Percentiles rank a stretch among this genome's conserved stretches.
phyloP scores from a whole-genome alignment of 2,797 vertebrate genomes.

The Octomys mimax region DNA sequence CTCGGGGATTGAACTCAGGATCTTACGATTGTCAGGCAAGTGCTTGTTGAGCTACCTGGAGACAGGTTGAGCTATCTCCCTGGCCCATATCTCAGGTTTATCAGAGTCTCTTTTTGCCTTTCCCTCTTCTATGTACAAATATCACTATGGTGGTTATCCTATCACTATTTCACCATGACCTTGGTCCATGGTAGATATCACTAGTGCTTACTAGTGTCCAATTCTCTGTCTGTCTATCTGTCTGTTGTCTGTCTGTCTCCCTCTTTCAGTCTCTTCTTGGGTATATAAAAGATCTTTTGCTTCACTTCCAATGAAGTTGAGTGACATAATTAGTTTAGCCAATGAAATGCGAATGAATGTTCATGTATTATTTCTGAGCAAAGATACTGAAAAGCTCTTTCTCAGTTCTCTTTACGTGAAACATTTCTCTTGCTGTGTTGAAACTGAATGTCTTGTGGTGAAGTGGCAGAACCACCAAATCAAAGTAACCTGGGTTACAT shows the following conservation, averaged over 20 bases:
- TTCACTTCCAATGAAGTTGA: background rate
- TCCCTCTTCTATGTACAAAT: background rate
- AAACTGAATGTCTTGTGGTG: background rate
- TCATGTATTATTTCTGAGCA: background rate
- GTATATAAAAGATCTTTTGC: background rate
- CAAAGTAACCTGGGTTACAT: background rate
- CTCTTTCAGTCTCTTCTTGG: background rate
- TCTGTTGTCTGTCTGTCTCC: background rate
- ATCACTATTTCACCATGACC: background rate
- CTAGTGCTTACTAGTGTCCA: background rate
- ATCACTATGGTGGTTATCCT: background rate
- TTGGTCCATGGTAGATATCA: background rate
- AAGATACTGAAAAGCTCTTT: constrained; percentile 13
- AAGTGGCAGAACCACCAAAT: background rate
- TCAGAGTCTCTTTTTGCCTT: background rate
- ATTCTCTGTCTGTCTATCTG: background rate
- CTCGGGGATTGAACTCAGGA: too few relatives aligned
- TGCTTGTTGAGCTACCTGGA: too few relatives aligned
- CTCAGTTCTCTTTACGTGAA: background rate
- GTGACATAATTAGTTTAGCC: background rate
- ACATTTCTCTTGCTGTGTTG: background rate
- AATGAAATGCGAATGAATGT: constrained; percentile 39
- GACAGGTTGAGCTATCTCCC: too few relatives aligned
- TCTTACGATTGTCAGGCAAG: too few relatives aligned
- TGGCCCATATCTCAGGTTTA: background rate